A percentile compares a stretch with the other conserved stretches of the same genome.
Evolutionary conservation across 2,888 invertebrate species (phyloP).

Genomic region (Mimumesa dahlbomi): DNA sequence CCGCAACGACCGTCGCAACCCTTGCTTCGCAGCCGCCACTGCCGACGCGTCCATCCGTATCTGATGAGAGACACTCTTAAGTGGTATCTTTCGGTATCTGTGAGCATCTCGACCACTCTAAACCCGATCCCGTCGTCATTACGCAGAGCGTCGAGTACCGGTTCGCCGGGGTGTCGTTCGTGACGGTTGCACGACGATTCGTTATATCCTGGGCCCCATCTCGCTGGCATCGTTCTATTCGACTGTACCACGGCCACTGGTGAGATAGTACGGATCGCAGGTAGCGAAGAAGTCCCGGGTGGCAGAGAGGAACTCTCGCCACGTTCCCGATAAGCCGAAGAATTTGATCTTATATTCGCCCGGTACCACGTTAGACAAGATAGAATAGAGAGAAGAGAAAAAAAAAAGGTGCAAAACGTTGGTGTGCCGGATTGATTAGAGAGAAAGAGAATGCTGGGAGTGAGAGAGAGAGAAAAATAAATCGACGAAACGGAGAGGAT

Average conservation of each 20-base stretch:
- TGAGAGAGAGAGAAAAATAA: background rate
- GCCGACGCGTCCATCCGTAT: background rate
- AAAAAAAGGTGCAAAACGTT: too few relatives aligned
- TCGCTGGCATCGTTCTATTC: background rate
- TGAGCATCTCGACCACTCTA: conserved; percentile 26
- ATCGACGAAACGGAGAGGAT: background rate
- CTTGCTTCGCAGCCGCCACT: background rate
- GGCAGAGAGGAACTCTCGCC: conserved; percentile 3
- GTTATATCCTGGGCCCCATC: conserved; percentile 26
- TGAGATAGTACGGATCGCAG: too few relatives aligned
- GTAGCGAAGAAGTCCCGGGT: too few relatives aligned
- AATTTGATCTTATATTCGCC: conserved; percentile 72
- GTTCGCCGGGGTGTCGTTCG: conserved; percentile 43
- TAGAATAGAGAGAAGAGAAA: background rate
- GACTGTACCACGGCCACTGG: background rate
- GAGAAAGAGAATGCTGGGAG: background rate
- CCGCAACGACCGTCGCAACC: background rate
- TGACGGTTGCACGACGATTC: conserved; percentile 43
- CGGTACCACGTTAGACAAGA: background rate
- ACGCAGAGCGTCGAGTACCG: conserved; percentile 36
- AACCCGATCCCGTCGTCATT: conserved; percentile 38
- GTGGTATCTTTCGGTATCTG: conserved; percentile 26
- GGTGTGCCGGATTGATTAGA: background rate
- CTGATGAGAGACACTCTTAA: conserved; percentile 13
- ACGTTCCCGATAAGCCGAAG: conserved; percentile 46